Evolutionary conservation across 2,888 invertebrate genomes (phyloP), one percentile per base, ranked within the genome.

Genomic region (Oscheius sp.): DNA sequence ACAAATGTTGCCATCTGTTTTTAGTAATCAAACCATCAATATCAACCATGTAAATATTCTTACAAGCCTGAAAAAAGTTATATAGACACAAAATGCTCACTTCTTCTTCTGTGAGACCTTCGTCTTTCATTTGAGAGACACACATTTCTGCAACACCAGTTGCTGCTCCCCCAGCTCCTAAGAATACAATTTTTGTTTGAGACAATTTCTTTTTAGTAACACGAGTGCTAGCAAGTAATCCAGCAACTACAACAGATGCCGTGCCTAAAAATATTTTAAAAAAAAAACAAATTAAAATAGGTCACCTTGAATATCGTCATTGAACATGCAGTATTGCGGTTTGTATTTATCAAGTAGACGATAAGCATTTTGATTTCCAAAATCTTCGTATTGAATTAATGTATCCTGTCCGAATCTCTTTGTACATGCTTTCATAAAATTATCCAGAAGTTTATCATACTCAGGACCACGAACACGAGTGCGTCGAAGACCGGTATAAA

Each of bases 321-420:
- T 98, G 88, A 98, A 98, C 14, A 94, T 95, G 88, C 96, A 97
- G 88, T 93, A 92, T 84, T 90, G 87, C 82, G 93, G 89, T 45
- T 94, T 91, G 88, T 97, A 98, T 87, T 93, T 94, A 83, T 91
- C 92, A 74, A 98, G 89, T 65, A 98, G 89, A 36, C 93, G 90
- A 90, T 97, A 98, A 5, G 98, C 98, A 88, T 98, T 98, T 9
- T 92, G 90, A 86, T 98, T 99, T 63, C 92, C 98, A 87, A 98
- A 98, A 89, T 98, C 98, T 89, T 99, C 98, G 88, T 97, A 98
- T 89, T 95, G 91, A 57, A 91, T 88, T 63, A 90, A 82, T 56
- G 87, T 87, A 71, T 88, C 87, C 67, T 87, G 86, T 4, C 89
- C 89, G 83, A 87, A 90, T 73, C 89, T 33, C 61, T 77, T 77